Conservation (phyloP, 2,888 invertebrate genomes). For the Teinopalpus imperialis region DNA sequence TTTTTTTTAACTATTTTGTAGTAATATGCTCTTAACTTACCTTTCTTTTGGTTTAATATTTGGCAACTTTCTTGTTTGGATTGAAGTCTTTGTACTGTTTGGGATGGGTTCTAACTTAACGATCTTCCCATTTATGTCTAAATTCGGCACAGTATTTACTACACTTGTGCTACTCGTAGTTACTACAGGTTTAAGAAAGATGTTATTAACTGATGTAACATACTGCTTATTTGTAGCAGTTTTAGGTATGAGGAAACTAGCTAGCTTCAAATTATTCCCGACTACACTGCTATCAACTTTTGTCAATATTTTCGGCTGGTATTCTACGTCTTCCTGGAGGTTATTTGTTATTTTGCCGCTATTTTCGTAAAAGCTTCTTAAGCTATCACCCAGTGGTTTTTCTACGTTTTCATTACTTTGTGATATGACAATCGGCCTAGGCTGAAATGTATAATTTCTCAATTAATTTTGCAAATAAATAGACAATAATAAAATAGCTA, state of each 20-base stretch:
- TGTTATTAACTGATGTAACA: conserved; percentile 32
- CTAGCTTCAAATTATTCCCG: conserved; percentile 67
- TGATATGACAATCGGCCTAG: conserved; percentile 58
- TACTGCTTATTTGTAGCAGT: conserved; percentile 44
- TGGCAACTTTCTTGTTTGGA: conserved; percentile 55
- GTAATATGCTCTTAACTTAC: conserved; percentile 58
- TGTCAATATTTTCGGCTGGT: conserved; percentile 51
- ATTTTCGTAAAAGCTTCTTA: conserved; percentile 75
- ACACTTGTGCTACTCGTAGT: conserved; percentile 36
- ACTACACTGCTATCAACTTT: conserved; percentile 51
- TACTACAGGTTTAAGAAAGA: conserved; percentile 52
- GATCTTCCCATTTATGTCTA: conserved; percentile 67
- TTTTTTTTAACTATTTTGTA: no score
- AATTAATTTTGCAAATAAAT: conserved; percentile 25
- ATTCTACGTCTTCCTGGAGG: conserved; percentile 43
- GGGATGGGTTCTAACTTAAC: conserved; percentile 62
- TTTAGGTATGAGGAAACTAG: conserved; percentile 67
- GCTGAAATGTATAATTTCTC: conserved; percentile 46
- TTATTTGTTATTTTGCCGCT: conserved; percentile 71
- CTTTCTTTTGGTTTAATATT: conserved; percentile 72
- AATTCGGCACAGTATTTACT: conserved; percentile 48
- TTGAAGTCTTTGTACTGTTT: conserved; percentile 34
- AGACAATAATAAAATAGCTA: conserved; percentile 29
- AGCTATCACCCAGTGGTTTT: conserved; percentile 65
- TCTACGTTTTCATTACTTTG: conserved; percentile 47